A percentile compares a stretch with the other conserved stretches of the same genome.
phyloP scores from a whole-genome alignment of 2,113 vertebrate genomes.

The Sebastes fasciatus region DNA sequence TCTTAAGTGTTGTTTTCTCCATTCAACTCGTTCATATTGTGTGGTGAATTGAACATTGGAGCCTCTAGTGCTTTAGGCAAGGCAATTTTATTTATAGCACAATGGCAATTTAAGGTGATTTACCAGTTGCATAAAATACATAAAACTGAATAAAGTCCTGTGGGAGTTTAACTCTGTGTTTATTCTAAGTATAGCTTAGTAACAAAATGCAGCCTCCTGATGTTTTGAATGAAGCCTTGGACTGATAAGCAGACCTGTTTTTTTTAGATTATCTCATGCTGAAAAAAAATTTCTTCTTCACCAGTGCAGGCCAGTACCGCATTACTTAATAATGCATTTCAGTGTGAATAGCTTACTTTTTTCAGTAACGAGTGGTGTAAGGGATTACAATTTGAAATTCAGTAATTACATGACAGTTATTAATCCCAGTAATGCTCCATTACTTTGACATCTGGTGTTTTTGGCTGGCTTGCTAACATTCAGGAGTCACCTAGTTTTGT shows the following conservation, averaged over 20 bases:
- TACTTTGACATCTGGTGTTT: not conserved
- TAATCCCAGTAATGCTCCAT: not conserved
- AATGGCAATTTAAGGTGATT: constrained; percentile 10
- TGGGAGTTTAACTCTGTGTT: not conserved
- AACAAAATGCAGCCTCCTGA: not conserved
- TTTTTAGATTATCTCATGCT: too few relatives aligned
- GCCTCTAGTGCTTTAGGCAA: not conserved
- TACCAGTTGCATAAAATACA: constrained; percentile 3
- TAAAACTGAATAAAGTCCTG: not conserved
- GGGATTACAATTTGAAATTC: not conserved
- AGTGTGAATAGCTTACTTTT: too few relatives aligned
- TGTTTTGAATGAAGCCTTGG: too few relatives aligned
- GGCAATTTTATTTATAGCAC: constrained; percentile 6
- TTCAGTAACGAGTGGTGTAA: too few relatives aligned
- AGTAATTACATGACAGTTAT: not conserved
- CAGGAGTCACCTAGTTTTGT: not conserved
- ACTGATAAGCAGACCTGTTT: too few relatives aligned
- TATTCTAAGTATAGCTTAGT: not conserved
- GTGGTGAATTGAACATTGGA: not conserved
- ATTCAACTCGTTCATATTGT: not conserved
- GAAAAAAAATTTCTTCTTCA: not conserved
- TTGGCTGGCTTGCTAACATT: not conserved
- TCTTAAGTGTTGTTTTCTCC: not conserved
- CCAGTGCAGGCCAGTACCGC: not conserved
- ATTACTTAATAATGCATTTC: not conserved